A percentile compares a stretch with the other conserved stretches of the same genome.
Conservation (phyloP, 2,888 invertebrate genomes). For the Plagodis pulveraria region DNA sequence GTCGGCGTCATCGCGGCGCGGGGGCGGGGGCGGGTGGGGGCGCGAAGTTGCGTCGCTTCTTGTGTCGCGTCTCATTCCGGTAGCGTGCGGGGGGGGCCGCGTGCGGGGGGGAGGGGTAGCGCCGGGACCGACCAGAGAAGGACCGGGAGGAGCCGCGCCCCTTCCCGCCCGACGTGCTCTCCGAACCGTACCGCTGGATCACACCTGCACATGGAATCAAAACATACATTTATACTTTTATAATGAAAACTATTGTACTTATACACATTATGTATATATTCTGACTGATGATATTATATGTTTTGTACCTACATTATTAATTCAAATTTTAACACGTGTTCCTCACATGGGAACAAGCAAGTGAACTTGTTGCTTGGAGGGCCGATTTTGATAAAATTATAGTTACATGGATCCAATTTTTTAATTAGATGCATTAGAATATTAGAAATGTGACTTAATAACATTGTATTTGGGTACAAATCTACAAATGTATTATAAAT, state of each 20-base stretch:
- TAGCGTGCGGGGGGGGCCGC: slow-evolving; percentile 28
- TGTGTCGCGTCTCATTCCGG: slow-evolving; percentile 43
- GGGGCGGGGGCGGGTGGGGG: slow-evolving; percentile 48
- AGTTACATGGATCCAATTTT: too few species aligned
- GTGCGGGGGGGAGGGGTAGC: slow-evolving; percentile 46
- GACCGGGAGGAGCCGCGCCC: slow-evolving; percentile 48
- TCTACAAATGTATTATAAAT: too few species aligned
- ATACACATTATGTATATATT: neutral
- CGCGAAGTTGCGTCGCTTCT: slow-evolving; percentile 56
- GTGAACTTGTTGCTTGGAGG: too few species aligned
- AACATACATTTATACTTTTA: neutral
- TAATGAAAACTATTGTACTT: neutral
- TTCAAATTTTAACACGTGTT: too few species aligned
- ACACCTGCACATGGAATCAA: slow-evolving; percentile 52
- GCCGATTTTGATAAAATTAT: too few species aligned
- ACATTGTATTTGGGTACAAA: too few species aligned
- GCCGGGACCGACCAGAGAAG: slow-evolving; percentile 50
- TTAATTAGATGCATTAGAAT: too few species aligned
- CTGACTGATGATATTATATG: too few species aligned
- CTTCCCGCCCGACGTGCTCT: slow-evolving; percentile 15
- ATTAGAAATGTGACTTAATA: too few species aligned
- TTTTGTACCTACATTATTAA: too few species aligned
- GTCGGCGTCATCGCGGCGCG: slow-evolving; percentile 56
- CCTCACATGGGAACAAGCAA: too few species aligned
- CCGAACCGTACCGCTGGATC: slow-evolving; percentile 61